Base-by-base conservation (phyloP, 2,888 invertebrate genomes). In the Temnothorax unifasciatus region DNA sequence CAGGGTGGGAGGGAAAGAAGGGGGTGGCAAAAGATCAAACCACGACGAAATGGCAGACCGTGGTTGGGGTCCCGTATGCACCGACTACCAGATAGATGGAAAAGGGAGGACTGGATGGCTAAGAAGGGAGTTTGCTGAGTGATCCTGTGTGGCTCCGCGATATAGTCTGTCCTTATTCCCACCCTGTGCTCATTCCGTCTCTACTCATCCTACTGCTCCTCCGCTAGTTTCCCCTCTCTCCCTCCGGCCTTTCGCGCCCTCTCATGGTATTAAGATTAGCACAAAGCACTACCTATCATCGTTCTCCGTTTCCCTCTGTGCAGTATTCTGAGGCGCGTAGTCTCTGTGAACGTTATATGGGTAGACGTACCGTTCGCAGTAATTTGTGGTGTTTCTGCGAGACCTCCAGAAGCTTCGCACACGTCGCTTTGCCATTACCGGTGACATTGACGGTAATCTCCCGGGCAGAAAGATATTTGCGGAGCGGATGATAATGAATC, bases 231-330 rank as follows among this genome's bases (percentile, higher is more conserved):
- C 83, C 83, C 64, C 68, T 66, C 50, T 61, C 52, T 69, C 57
- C 57, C 50, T 41, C 77, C 64, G 18, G 41, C 59, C 74, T 21
- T 75, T 79, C 83, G 52, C 73, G 64, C 76, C 59, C 85, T 74
- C 73, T 79, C 79, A 90, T 89, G 90, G 92, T 93, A 93, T 93
- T 93, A 93, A 93, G 93, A 93, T 93, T 93, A 93, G 92, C 92
- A 93, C 92, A 92, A 91, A 92, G 92, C 92, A 89, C 90, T 90
- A 88, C 88, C 89, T 85, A 88, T 86, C 87, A 85, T 83, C 85
- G 82, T 83, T 85, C 84, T 85, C 84, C 50, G 52, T 74, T 73
- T 83, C 85, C 79, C 82, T 63, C 84, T 76, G 59, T 68, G 77
- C 81, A 41, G 66, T 59, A 57, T 83, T 77, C 66, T 77, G 57